Evolutionary conservation across 1,140 invertebrate species (phyloP).

Genomic region (Drosophila grimshawi): DNA sequence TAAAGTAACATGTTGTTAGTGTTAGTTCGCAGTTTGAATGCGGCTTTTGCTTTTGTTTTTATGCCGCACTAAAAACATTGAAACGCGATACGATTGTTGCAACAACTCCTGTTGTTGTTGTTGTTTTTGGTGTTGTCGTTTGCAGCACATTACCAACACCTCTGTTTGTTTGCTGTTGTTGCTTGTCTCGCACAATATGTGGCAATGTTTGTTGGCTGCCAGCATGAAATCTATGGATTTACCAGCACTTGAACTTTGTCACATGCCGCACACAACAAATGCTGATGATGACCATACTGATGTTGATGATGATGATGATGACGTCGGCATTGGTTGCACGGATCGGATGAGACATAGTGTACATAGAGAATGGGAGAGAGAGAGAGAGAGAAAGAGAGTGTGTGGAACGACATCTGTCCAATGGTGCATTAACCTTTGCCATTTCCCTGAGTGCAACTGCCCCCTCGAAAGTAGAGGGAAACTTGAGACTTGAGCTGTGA

Average conservation of each 20-base stretch:
- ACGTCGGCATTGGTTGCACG: slow-evolving; percentile 62
- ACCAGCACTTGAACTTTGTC: slow-evolving; percentile 83
- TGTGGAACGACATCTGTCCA: slow-evolving; percentile 52
- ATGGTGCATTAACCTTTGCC: slow-evolving; percentile 75
- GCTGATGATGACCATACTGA: slow-evolving; percentile 41
- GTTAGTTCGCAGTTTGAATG: slow-evolving; percentile 75
- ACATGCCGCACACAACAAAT: slow-evolving; percentile 45
- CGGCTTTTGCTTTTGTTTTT: slow-evolving; percentile 81
- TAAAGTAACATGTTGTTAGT: slow-evolving; percentile 38
- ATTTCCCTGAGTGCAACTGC: slow-evolving; percentile 42
- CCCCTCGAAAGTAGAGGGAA: background rate
- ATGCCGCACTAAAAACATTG: slow-evolving; percentile 79
- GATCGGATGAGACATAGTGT: slow-evolving; percentile 60
- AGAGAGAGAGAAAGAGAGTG: too few relatives aligned
- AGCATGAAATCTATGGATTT: slow-evolving; percentile 83
- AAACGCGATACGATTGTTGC: slow-evolving; percentile 80
- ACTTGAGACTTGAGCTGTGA: slow-evolving; percentile 3
- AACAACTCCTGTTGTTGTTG: slow-evolving; percentile 58
- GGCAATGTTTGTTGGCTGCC: slow-evolving; percentile 76
- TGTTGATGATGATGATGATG: slow-evolving; percentile 38
- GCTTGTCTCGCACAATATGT: slow-evolving; percentile 78
- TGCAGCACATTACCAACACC: slow-evolving; percentile 67
- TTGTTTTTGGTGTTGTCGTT: slow-evolving; percentile 43
- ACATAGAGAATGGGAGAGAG: slow-evolving; percentile 13
- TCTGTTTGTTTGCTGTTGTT: slow-evolving; percentile 49